Evolutionary conservation across 1,140 invertebrate genomes (phyloP), one percentile per base, ranked within the genome.

Genomic region (Lepidurus arcticus): DNA sequence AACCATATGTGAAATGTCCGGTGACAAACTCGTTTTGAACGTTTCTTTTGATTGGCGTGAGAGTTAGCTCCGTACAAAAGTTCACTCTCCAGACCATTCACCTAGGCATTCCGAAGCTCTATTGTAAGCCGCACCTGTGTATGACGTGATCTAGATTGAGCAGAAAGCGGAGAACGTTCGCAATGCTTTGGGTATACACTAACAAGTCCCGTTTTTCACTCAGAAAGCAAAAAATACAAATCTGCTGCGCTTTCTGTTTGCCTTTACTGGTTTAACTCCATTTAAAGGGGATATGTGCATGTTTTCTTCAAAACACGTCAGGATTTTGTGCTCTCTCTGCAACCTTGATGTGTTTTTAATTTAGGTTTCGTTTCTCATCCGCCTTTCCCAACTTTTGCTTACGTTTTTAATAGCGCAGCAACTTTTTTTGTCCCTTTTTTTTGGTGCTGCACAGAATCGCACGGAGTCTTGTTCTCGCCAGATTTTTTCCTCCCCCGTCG

Each of bases 231-330:
- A 34, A 34, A 34, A 34, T 34, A 34, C 24, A 73, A 73, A 73
- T 73, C 24, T 73, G 81, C 73, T 44, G 42, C 6, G 16, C 53
- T 47, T n/a, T 0, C 5, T 21, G 11, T 9, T 76, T 76, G 6
- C 44, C 43, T 76, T 65, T 13, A n/a, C 43, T 76, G 43, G 65
- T n/a, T 24, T 75, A 75, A 42, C 24, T 75, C 13, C 0, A 34
- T 75, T 11, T 75, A 75, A 75, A 24, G 11, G 13, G 24, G 26
- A 24, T 16, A 42, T 75, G 26, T 75, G 74, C 11, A 75, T 42
- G 74, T 24, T 75, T 75, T 24, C 24, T 75, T 42, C 74, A 42
- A 42, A 75, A 75, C 26, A 34, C 5, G 42, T 75, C 74, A 24
- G 11, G 13, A n/a, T 73, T 73, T 4, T 73, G 16, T 5, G 16